Percentiles rank a stretch among this genome's conserved stretches.
Conservation (phyloP, 2,888 invertebrate genomes). For the Stomorhina lunata region DNA sequence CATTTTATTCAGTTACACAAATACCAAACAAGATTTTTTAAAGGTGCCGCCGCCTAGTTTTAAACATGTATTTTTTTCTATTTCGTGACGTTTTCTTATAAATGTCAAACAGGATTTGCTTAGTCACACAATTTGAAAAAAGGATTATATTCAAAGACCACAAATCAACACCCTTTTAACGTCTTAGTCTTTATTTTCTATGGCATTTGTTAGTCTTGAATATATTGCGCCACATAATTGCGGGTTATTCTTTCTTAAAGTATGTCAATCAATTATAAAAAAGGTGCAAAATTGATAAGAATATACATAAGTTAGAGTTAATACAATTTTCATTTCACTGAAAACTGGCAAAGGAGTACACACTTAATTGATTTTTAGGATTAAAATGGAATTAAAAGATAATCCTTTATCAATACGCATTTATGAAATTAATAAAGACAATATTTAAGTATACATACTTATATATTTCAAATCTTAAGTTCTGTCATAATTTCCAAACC, state of each 20-base stretch:
- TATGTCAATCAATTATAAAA: slow-evolving; percentile 54
- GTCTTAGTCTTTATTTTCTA: neutral
- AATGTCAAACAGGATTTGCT: slow-evolving; percentile 51
- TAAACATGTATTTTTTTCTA: neutral
- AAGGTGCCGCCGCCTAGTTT: slow-evolving; percentile 33
- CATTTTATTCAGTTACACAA: no score
- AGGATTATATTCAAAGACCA: slow-evolving; percentile 33
- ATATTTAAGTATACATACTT: no score
- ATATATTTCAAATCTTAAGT: no score
- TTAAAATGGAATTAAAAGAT: neutral
- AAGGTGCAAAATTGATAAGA: slow-evolving; percentile 51
- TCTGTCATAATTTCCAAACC: no score
- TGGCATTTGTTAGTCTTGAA: slow-evolving; percentile 18
- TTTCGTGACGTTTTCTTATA: slow-evolving; percentile 5
- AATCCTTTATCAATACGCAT: neutral
- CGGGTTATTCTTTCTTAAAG: slow-evolving; percentile 27
- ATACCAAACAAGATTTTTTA: no score
- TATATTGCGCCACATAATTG: slow-evolving; percentile 46
- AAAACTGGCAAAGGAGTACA: neutral
- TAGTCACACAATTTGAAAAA: slow-evolving; percentile 43
- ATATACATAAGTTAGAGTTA: slow-evolving; percentile 32
- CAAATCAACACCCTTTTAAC: slow-evolving; percentile 50
- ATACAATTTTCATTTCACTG: neutral
- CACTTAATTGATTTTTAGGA: neutral
- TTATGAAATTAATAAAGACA: neutral